Evolutionary conservation across 2,797 vertebrate species (phyloP), one percentile per base, ranked within the genome.

Genomic region (Danio kyathit): DNA sequence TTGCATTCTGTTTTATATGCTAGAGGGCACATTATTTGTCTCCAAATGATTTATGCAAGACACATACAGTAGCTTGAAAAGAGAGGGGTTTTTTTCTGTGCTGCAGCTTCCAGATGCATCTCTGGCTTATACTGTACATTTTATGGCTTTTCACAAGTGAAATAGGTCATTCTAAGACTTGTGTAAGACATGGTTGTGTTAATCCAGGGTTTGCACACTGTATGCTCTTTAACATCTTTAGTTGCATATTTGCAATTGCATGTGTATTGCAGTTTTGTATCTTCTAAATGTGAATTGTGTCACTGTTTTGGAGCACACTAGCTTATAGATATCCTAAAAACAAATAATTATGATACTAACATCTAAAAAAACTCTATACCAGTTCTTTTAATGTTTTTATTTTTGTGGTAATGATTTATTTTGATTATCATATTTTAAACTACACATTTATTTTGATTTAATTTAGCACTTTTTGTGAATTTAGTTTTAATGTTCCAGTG

Each of bases 1-100:
- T 81, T 81, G 64, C 57, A 81, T 81, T 75, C 72, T 76, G 70
- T 65, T 59, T 80, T 29, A 16, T 52, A 52, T 63, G 46, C 46
- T 61, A 21, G 38, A 71, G 77, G 77, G 40, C 57, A 54, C 77
- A 79, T 79, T 69, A 40, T 78, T 69, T 79, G 16, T 49, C 54
- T 70, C 29, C 5, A 71, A 14, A 79, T 61, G 19, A 56, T 72
- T 72, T 79, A 72, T 72, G 67, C 67, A 69, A 59, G 43, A 69
- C 52, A 19, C 43, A 29, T 14, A 64, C 38, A 40, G 51, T 66
- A 70, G 10, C 14, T 48, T 61, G 59, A 44, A 63, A 46, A 52
- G 21, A 81, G 40, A 59, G 17, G 49, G 9, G n/a, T 19, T 49
- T 43, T 40, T 70, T 76, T 5, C 52, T 44, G 7, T 17, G 14